Percentiles rank a stretch among this genome's conserved stretches.
These are phyloP conservation scores for Hemaris fuciformis DNA, from an alignment of 2,888 invertebrate species.

Conservation along the genomic window DNA sequence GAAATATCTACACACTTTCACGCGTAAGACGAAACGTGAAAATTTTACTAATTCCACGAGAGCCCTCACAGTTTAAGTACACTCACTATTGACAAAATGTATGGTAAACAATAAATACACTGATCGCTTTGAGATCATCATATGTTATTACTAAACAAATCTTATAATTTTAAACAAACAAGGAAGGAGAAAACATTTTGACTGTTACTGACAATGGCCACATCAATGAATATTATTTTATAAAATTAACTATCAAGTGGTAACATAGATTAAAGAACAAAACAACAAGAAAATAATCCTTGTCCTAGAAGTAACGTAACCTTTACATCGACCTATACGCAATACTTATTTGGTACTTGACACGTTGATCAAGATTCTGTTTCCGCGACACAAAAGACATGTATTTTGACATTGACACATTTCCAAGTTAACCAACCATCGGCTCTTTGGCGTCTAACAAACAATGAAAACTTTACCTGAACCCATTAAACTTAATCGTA, in stretches of 20 bases:
- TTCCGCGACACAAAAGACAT: conserved; percentile 21
- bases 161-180: conserved; percentile 63
- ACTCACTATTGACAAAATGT: conserved; percentile 70
- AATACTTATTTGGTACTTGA: conserved; percentile 22
- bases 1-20: conserved; percentile 27
- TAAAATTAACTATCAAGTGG: conserved; percentile 57
- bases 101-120: conserved; percentile 76
- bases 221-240: conserved; percentile 53
- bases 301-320: conserved; percentile 22
- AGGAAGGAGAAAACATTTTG: conserved; percentile 29
- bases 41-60: conserved; percentile 18
- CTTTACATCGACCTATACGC: conserved; percentile 23
- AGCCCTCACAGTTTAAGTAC: conserved; percentile 65
- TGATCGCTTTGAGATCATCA: conserved; percentile 79
- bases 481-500: conserved; percentile 67
- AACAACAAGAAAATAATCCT: conserved; percentile 47
- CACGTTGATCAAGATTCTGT: not conserved
- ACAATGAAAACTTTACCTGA: conserved; percentile 53
- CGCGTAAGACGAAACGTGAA: conserved; percentile 24
- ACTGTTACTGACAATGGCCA: conserved; percentile 71
- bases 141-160: conserved; percentile 68
- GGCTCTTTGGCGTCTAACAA: conserved; percentile 66
- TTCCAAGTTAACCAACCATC: conserved; percentile 38
- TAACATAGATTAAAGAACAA: conserved; percentile 65
- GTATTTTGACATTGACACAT: conserved; percentile 38